Percentiles rank a stretch among this genome's conserved stretches.
These are phyloP conservation scores for Lagopus muta DNA, from an alignment of 2,113 vertebrate genomes.

Conservation along the genomic window DNA sequence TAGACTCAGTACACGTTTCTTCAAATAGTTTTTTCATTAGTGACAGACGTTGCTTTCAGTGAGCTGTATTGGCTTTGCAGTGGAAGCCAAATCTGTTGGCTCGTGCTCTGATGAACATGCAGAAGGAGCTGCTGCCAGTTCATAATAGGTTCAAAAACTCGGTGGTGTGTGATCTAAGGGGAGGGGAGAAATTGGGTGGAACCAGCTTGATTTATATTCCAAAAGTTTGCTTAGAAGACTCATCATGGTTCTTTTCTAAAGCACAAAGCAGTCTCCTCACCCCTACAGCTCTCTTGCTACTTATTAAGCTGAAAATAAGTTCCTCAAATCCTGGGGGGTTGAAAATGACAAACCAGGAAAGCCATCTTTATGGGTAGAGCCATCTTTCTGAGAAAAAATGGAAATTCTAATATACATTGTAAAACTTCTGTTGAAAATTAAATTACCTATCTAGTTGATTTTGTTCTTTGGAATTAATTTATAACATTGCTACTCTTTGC, in stretches of 20 bases:
- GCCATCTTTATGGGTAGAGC: background rate
- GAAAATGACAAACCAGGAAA: background rate
- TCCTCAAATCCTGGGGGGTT: background rate
- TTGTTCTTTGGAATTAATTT: conserved; percentile 8
- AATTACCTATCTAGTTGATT: background rate
- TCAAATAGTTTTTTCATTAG: background rate
- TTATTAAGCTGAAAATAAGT: background rate
- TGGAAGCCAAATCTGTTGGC: background rate
- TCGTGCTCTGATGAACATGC: background rate
- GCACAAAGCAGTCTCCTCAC: accelerated
- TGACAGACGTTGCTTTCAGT: background rate
- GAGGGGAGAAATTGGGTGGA: background rate
- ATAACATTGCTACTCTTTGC: background rate
- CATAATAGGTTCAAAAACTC: background rate
- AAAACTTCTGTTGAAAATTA: background rate
- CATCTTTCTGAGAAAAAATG: background rate
- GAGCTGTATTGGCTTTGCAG: background rate
- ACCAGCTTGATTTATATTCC: background rate
- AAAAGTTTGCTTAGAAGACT: background rate
- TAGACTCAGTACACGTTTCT: background rate
- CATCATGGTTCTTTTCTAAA: background rate
- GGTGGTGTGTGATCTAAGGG: background rate
- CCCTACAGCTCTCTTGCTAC: background rate
- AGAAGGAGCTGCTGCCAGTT: background rate
- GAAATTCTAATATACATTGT: background rate